Base-by-base conservation (phyloP, 2,113 vertebrate species). In the Anarrhichthys ocellatus region DNA sequence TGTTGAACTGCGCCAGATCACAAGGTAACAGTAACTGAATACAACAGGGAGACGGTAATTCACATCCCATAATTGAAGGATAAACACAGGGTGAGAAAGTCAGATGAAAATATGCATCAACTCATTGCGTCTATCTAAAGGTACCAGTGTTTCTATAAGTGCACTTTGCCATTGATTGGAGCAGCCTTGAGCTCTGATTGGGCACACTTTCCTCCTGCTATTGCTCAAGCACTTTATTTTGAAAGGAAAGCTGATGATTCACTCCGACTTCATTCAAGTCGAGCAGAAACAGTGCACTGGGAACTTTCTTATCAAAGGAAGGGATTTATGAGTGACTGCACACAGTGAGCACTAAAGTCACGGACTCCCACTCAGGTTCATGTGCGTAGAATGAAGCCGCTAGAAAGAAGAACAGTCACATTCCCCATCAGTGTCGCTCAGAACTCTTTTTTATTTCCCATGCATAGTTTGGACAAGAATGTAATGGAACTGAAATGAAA, bases 401-500 rank as follows among this genome's bases (percentile, higher is more conserved):
- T 29, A 34, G 74, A 71, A 82, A 89, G 73, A 93, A 80, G 66
- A 69, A 20, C 48, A 75, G 38, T 27, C 74, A 52, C 73, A 79
- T 88, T 84, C 36, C 48, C 56, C 59, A 88, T 89, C 93, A 91
- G 90, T 94, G 93, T 96, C 93, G 94, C 92, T 93, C 88, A 91
- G 92, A 92, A 94, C 89, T 93, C 94, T 92, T 94, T 95, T 94
- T 96, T 92, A 94, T 95, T 96, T 95, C 90, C 93, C 95, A 96
- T 96, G 95, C 95, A 96, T 96, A 96, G 95, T 95, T 96, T 95
- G 94, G 93, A 96, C 94, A 95, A 91, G 91, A 94, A 94, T 95
- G 94, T 95, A 96, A 94, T 95, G 95, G 86, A 94, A 92, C 92
- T 87, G 89, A 85, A 91, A 70, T 79, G 67, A 90, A 65, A 87